Conservation (phyloP, 2,888 invertebrate genomes). For the Acleris laterana region DNA sequence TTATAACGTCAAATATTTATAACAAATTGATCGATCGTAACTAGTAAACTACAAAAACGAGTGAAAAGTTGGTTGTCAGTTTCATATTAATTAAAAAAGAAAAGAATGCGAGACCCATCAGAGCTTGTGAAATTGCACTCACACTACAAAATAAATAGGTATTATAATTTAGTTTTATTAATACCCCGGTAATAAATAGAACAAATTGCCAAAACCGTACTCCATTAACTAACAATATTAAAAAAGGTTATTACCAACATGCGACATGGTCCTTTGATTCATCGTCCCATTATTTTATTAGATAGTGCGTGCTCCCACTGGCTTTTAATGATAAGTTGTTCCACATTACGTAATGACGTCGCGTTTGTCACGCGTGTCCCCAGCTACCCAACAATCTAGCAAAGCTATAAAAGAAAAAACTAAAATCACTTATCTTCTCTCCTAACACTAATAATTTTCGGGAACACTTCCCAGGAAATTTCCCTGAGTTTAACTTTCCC, state of each 20-base stretch:
- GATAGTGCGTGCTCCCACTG: constrained; percentile 17
- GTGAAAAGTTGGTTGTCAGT: no score
- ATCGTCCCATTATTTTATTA: constrained; percentile 8
- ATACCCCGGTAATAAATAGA: neutral
- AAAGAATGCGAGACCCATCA: no score
- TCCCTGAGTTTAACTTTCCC: constrained; percentile 18
- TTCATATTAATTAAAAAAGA: no score
- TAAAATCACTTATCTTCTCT: constrained; percentile 21
- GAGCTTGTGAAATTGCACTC: no score
- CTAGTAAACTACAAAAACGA: no score
- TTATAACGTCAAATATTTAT: neutral
- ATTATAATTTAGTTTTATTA: no score
- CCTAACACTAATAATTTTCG: constrained; percentile 18
- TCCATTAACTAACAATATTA: constrained; percentile 11
- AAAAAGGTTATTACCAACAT: constrained; percentile 7
- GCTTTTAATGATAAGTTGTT: constrained; percentile 19
- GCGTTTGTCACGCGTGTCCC: constrained; percentile 23
- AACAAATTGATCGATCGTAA: no score
- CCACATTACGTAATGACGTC: constrained; percentile 14
- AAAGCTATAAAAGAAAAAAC: constrained; percentile 10
- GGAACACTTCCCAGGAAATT: constrained; percentile 27
- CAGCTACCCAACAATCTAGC: constrained; percentile 14
- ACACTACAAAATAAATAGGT: no score
- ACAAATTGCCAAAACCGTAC: neutral
- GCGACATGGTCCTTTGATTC: constrained; percentile 3